phyloP scores from a whole-genome alignment of 2,888 invertebrate species.

The Serripes groenlandicus region DNA sequence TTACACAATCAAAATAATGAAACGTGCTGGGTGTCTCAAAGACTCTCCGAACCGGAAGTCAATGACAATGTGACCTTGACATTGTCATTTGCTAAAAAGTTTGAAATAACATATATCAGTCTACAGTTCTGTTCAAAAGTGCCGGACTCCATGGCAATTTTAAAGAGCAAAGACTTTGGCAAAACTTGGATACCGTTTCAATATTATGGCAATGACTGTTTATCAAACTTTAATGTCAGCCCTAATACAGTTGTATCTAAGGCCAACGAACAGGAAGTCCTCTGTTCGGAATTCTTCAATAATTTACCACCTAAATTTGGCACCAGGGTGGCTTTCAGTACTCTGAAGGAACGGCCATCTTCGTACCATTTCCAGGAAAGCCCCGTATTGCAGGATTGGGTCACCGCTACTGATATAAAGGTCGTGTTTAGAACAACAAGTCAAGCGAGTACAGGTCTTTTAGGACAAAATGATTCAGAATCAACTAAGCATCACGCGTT shows the following conservation, averaged over 20 bases:
- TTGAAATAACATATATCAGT: conserved; percentile 98
- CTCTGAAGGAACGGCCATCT: conserved; percentile 96
- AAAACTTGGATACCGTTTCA: conserved; percentile 99
- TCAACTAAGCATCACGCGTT: conserved; percentile 80
- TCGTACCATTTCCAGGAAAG: conserved; percentile 97
- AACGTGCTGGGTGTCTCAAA: conserved; percentile 98
- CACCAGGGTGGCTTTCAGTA: conserved; percentile 96
- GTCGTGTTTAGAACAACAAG: conserved; percentile 88
- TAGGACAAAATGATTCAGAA: conserved; percentile 68
- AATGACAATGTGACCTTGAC: conserved; percentile 95
- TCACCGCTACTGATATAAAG: conserved; percentile 98
- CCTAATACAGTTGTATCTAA: conserved; percentile 95
- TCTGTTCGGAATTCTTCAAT: conserved; percentile 94
- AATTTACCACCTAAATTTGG: conserved; percentile 86
- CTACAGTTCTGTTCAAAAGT: conserved; percentile 97
- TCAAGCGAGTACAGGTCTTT: conserved; percentile 14
- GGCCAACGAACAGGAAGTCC: conserved; percentile 98
- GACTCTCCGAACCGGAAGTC: conserved; percentile 90
- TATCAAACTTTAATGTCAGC: conserved; percentile 94
- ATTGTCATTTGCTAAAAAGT: conserved; percentile 97
- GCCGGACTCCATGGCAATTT: conserved; percentile 98
- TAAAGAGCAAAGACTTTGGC: conserved; percentile 98
- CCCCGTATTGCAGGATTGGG: conserved; percentile 98
- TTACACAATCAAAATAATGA: conserved; percentile 98
- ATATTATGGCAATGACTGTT: conserved; percentile 97